A percentile compares a stretch with the other conserved stretches of the same genome.
These are phyloP conservation scores for human DNA, from an alignment of 2,113 vertebrate species.

Conservation along the genomic window GRCh38 chr2:139790501-139791000, in stretches of 20 bases:
- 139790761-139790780: not conserved
- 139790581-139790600: not conserved
- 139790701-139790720: not conserved
- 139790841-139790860: not conserved
- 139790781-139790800: not conserved
- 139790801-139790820: not conserved
- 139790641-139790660: not conserved
- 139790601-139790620: not conserved
- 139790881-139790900: not conserved
- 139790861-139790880: not conserved
- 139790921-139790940: not conserved
- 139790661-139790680: not conserved
- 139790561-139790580: not conserved
- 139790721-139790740: not conserved
- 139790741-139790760: not conserved
- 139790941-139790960: not conserved
- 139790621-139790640: accelerated
- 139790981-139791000: slow-evolving; percentile 12
- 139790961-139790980: not conserved
- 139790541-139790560: not conserved
- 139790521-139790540: slow-evolving; percentile 43
- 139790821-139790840: not conserved
- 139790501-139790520: slow-evolving; percentile 63
- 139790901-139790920: not conserved
- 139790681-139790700: not conserved